phyloP scores from a whole-genome alignment of 2,797 vertebrate genomes.

The Coregonus sp. region DNA sequence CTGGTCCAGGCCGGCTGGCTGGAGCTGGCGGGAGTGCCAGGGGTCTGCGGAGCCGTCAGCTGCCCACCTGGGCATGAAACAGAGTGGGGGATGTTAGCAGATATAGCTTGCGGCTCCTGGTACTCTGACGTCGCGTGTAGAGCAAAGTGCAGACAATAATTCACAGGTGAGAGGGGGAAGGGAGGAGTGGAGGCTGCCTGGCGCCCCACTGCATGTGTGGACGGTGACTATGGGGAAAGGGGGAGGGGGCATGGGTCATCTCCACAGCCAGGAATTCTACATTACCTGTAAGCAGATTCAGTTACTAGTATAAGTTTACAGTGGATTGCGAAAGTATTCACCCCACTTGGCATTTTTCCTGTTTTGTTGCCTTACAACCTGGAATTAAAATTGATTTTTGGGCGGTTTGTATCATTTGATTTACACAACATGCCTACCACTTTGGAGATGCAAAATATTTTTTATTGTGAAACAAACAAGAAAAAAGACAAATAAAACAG shows the following conservation, averaged over 20 bases:
- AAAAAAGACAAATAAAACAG: too few species aligned
- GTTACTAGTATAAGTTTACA: background rate
- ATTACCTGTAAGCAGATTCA: background rate
- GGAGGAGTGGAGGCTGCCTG: background rate
- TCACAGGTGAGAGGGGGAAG: constrained; percentile 2
- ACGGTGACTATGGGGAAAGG: background rate
- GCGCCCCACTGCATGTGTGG: background rate
- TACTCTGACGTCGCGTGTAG: background rate
- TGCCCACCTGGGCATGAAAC: constrained; percentile 20
- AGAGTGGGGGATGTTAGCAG: constrained; percentile 15
- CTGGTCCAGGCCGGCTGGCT: constrained; percentile 11
- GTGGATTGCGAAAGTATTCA: too few species aligned
- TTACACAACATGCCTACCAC: too few species aligned
- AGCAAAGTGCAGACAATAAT: background rate
- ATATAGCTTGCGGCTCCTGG: constrained; percentile 10
- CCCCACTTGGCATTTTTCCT: too few species aligned
- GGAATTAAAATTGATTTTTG: too few species aligned
- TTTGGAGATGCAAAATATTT: too few species aligned
- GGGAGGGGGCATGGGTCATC: background rate
- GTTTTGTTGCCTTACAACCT: too few species aligned
- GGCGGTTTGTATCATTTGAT: too few species aligned
- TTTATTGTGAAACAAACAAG: too few species aligned
- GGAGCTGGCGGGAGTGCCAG: background rate
- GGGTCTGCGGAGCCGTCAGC: constrained; percentile 16
- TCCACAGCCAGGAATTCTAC: background rate